A percentile compares a stretch with the other conserved stretches of the same genome.
Conservation (phyloP, 2,797 vertebrate genomes). For the Rhodeus uyekii region DNA sequence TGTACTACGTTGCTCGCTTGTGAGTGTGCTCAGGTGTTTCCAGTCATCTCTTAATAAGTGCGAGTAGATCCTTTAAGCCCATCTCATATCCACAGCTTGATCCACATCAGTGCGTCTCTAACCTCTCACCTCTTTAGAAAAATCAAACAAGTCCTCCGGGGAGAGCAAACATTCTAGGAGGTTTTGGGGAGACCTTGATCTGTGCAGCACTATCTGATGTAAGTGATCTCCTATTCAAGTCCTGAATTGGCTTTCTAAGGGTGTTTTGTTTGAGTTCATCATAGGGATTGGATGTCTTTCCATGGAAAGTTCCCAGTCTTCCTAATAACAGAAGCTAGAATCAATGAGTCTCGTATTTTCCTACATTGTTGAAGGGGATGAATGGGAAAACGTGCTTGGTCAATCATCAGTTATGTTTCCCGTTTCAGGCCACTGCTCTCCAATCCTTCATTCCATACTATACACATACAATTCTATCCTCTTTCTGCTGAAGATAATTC, state of each 20-base stretch:
- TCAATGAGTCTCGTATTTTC: slow-evolving; percentile 13
- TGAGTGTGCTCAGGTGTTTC: slow-evolving; percentile 79
- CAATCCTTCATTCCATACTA: slow-evolving; percentile 26
- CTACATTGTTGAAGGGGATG: slow-evolving; percentile 35
- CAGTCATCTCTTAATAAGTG: slow-evolving; percentile 77
- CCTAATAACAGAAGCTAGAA: slow-evolving; percentile 29
- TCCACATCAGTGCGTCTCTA: slow-evolving; percentile 66
- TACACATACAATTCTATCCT: neutral
- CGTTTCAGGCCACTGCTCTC: slow-evolving; percentile 26
- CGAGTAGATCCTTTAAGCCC: slow-evolving; percentile 73
- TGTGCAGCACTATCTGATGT: slow-evolving; percentile 59
- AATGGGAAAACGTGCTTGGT: slow-evolving; percentile 28
- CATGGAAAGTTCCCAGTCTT: slow-evolving; percentile 38
- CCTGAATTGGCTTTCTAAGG: slow-evolving; percentile 48
- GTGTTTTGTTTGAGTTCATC: slow-evolving; percentile 50
- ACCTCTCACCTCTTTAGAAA: slow-evolving; percentile 68
- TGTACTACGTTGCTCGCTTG: slow-evolving; percentile 63
- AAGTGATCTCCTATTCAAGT: slow-evolving; percentile 57
- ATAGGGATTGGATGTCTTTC: slow-evolving; percentile 46
- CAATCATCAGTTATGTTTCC: slow-evolving; percentile 41
- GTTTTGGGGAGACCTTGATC: slow-evolving; percentile 55
- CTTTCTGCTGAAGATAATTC: slow-evolving; percentile 7
- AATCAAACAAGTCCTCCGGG: slow-evolving; percentile 59
- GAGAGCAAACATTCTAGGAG: slow-evolving; percentile 46
- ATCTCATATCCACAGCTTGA: slow-evolving; percentile 69